A percentile compares a stretch with the other conserved stretches of the same genome.
Evolutionary conservation across 2,113 vertebrate species (phyloP).

Genomic region (Indri indri): DNA sequence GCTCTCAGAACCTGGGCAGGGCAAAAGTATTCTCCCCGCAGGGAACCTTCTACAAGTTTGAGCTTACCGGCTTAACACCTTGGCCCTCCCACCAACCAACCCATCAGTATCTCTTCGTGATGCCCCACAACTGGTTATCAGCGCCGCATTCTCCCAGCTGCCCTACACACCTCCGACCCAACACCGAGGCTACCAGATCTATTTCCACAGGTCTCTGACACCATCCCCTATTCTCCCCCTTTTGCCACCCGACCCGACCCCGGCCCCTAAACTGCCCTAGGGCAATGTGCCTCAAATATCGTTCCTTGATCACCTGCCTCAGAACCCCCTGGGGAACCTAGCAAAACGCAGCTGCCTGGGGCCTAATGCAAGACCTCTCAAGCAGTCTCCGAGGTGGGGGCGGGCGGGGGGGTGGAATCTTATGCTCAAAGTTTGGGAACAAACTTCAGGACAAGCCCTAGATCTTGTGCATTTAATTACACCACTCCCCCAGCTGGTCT

Average conservation of each 20-base stretch:
- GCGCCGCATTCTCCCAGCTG: not conserved
- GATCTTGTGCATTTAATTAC: not conserved
- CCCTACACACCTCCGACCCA: not conserved
- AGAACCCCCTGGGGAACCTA: not conserved
- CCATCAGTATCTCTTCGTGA: not conserved
- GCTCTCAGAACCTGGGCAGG: not conserved
- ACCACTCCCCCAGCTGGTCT: not conserved
- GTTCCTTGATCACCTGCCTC: not conserved
- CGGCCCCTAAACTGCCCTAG: not conserved
- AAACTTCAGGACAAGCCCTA: not conserved
- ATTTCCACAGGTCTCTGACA: not conserved
- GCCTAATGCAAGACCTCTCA: not conserved
- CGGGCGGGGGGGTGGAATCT: not conserved
- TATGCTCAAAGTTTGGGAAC: not conserved
- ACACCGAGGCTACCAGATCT: not conserved
- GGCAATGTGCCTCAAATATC: too few relatives aligned
- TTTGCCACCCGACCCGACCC: too few relatives aligned
- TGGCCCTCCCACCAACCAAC: not conserved
- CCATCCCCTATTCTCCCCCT: accelerated
- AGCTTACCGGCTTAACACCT: not conserved
- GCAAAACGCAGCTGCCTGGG: not conserved
- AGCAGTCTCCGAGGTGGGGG: not conserved
- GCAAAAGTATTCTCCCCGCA: not conserved
- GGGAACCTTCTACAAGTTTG: not conserved
- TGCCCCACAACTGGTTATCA: not conserved